Evolutionary conservation across 2,888 invertebrate genomes (phyloP), one percentile per base, ranked within the genome.

Genomic region (Kryphioiulus occultus): DNA sequence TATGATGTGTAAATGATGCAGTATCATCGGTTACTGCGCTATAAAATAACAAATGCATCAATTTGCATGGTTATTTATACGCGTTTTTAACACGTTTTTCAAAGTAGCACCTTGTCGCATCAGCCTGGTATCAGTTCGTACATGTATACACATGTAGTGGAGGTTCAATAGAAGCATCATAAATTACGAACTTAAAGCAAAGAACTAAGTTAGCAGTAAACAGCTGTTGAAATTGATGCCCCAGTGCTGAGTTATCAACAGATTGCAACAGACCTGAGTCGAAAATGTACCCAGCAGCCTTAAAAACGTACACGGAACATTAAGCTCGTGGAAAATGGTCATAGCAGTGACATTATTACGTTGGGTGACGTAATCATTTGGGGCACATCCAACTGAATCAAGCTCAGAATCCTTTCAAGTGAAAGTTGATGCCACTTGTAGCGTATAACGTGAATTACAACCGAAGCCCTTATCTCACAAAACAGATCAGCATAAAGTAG

Each of bases 391-490:
- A n/a, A 68, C n/a, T n/a, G 59, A 22, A 22, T 5, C 59, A 26
- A 68, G 59, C 22, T 4, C 1, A 68, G 59, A 68, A 68, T n/a
- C 22, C 26, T 68, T 22, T n/a, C 3, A 68, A 68, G 59, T 68
- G 59, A n/a, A 68, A 68, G 59, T 10, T 68, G 59, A 68, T 22
- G 59, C 59, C 59, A 68, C 59, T 68, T 68, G 59, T 68, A 68
- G 59, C n/a, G 59, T n/a, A n/a, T 68, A 44, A 44, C 10, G 44
- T 17, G 59, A 68, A 26, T 68, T 68, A 68, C 59, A 3, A 68
- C 59, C 26, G 22, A 68, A 68, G 22, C 22, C 9, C 59, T 9
- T n/a, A 44, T 10, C 44, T 12, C 22, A 22, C 35, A n/a, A 68
- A 68, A 68, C n/a, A n/a, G 22, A 68, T 68, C 59, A 68, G n/a